Evolutionary conservation across 2,113 vertebrate species (phyloP).

Genomic region (Rana temporaria): DNA sequence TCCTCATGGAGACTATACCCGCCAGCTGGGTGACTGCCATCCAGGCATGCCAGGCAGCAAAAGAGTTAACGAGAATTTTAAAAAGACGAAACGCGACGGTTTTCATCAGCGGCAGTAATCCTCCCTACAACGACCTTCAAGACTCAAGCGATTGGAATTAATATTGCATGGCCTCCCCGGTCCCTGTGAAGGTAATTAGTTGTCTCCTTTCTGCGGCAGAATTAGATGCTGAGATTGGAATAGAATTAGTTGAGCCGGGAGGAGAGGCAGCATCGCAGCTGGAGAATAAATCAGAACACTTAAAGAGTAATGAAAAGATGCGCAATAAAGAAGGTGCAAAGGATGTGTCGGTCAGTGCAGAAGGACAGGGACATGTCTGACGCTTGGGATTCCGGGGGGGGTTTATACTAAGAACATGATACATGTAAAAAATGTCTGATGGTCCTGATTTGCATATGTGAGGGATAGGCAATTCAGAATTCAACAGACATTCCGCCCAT

Average conservation of each 20-base stretch:
- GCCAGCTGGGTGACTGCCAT: background rate
- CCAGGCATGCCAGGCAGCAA: too few species aligned
- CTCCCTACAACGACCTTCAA: constrained; percentile 53
- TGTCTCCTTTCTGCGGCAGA: constrained; percentile 37
- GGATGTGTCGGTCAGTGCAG: background rate
- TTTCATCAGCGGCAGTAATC: constrained; percentile 11
- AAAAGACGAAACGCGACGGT: background rate
- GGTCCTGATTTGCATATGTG: too few species aligned
- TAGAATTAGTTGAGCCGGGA: constrained; percentile 43
- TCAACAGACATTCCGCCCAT: too few species aligned
- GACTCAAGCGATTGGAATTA: constrained; percentile 25
- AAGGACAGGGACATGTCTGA: background rate
- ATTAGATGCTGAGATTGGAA: constrained; percentile 40
- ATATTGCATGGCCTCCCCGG: constrained; percentile 47
- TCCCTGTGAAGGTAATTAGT: constrained; percentile 45
- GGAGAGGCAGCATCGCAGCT: constrained; percentile 23
- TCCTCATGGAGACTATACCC: background rate
- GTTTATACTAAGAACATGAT: background rate
- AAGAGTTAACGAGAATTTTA: background rate
- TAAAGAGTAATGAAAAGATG: constrained; percentile 42
- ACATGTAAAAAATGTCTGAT: too few species aligned
- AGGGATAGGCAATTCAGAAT: too few species aligned
- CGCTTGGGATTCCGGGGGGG: background rate
- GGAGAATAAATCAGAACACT: constrained; percentile 32
- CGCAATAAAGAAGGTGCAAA: constrained; percentile 18